Percentiles rank a stretch among this genome's conserved stretches.
Conservation (phyloP, 1,140 invertebrate species). For the Conus betulinus region DNA sequence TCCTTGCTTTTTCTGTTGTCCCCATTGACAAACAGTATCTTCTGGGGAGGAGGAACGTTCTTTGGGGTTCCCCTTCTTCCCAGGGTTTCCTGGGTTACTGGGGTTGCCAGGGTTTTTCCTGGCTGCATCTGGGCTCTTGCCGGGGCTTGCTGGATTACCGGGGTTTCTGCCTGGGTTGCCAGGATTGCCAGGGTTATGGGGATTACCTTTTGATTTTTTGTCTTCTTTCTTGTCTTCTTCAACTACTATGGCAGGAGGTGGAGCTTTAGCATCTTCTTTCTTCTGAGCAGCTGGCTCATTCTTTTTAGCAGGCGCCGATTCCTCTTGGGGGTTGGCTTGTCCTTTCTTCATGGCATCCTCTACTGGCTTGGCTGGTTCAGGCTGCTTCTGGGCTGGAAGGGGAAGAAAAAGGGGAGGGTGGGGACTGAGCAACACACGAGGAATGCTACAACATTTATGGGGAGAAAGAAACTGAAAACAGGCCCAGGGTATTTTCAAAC, state of each 20-base stretch:
- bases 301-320: constrained; percentile 41
- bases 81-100: neutral
- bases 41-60: constrained; percentile 42
- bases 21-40: constrained; percentile 23
- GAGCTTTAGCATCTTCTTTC: constrained; percentile 40
- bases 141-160: neutral
- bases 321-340: constrained; percentile 40
- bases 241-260: constrained; percentile 57
- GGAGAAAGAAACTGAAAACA: neutral
- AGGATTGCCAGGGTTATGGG: neutral
- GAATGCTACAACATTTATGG: neutral
- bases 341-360: constrained; percentile 44
- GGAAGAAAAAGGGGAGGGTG: neutral
- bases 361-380: constrained; percentile 32
- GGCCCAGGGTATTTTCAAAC: no score
- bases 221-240: constrained; percentile 38
- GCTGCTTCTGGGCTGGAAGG: neutral
- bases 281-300: constrained; percentile 32
- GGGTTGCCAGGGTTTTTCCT: neutral
- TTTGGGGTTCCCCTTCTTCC: constrained; percentile 17
- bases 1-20: constrained; percentile 38
- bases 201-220: constrained; percentile 31
- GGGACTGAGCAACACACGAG: neutral
- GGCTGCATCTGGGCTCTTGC: constrained; percentile 11
- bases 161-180: neutral